A percentile compares a stretch with the other conserved stretches of the same genome.
phyloP scores from a whole-genome alignment of 92 coral and sea anemone genomes.

The Actinernus sp. region DNA sequence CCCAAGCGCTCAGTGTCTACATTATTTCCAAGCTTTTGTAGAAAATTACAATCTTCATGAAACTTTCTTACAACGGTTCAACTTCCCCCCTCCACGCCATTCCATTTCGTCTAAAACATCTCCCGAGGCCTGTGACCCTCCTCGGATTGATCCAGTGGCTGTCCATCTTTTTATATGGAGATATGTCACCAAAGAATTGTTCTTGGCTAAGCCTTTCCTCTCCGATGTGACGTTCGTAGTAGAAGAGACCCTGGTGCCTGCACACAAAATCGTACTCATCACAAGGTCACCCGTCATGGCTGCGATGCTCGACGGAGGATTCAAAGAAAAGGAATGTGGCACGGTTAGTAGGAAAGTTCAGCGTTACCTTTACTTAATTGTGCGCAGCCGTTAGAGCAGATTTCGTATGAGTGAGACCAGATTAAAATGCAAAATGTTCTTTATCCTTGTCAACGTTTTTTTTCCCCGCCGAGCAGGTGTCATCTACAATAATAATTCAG shows the following conservation, averaged over 20 bases:
- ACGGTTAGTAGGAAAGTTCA: constrained; percentile 21
- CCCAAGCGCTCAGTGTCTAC: too few species aligned
- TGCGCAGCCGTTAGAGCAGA: too few species aligned
- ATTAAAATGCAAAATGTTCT: too few species aligned
- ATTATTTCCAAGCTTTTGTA: too few species aligned
- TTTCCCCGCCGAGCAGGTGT: too few species aligned
- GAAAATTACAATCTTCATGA: neutral
- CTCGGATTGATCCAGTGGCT: neutral
- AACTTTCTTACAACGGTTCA: neutral
- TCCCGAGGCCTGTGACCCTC: neutral
- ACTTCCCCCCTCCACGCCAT: neutral
- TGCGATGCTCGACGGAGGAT: constrained; percentile 49
- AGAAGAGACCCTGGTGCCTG: constrained; percentile 35
- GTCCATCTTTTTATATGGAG: neutral
- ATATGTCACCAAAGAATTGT: constrained; percentile 1
- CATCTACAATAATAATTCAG: too few species aligned
- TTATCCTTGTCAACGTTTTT: too few species aligned
- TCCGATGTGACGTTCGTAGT: constrained; percentile 54
- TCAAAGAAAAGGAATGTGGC: constrained; percentile 28
- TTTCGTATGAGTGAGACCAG: too few species aligned
- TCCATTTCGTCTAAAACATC: too few species aligned
- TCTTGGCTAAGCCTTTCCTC: constrained; percentile 20
- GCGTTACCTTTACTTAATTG: too few species aligned
- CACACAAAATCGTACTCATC: constrained; percentile 51
- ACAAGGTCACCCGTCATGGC: constrained; percentile 58